Conservation (phyloP, 2,113 vertebrate species). For the Leucopsar rothschildi region DNA sequence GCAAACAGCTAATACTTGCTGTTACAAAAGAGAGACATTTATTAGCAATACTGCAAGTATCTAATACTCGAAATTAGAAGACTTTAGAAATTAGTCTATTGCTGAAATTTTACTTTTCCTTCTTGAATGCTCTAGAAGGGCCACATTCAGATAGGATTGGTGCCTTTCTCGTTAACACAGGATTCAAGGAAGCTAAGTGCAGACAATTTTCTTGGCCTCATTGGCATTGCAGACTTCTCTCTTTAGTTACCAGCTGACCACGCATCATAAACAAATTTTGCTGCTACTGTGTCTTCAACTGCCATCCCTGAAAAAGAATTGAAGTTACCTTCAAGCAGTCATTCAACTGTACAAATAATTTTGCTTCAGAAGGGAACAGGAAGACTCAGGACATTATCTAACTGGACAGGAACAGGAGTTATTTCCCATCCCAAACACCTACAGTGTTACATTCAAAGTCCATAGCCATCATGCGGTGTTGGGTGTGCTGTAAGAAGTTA, state of each 20-base stretch:
- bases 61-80: neutral
- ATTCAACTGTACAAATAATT: neutral
- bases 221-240: neutral
- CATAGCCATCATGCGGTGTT: accelerated
- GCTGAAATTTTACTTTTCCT: neutral
- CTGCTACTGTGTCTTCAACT: conserved; percentile 88
- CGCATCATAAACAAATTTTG: conserved; percentile 87
- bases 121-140: neutral
- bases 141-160: neutral
- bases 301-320: conserved; percentile 84
- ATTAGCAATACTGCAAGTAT: neutral
- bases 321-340: neutral
- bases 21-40: neutral
- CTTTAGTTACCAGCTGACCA: conserved; percentile 77
- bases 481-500: neutral
- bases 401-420: neutral
- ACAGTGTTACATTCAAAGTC: neutral
- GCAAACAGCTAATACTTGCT: neutral
- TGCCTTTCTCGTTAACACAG: neutral
- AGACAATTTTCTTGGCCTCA: neutral
- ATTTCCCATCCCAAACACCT: neutral
- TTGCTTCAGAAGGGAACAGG: neutral
- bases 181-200: neutral
- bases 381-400: neutral
- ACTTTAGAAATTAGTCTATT: neutral